phyloP scores from a whole-genome alignment of 2,797 vertebrate genomes.

The Florisuga fusca region DNA sequence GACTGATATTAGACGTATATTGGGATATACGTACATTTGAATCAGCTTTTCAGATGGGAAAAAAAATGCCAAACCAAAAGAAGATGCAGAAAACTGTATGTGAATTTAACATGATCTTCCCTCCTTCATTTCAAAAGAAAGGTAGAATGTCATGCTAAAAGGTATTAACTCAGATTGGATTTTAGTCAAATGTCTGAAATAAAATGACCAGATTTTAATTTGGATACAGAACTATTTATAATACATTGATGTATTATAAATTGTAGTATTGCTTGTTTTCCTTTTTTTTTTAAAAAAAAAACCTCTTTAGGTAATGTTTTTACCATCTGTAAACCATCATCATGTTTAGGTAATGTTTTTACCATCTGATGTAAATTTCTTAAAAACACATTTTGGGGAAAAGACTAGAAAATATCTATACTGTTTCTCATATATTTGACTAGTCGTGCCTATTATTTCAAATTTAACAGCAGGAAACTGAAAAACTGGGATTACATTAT shows the following conservation, averaged over 20 bases:
- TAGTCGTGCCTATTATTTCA: no score
- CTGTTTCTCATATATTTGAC: no score
- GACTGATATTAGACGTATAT: no score
- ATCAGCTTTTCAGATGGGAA: not conserved
- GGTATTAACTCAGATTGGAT: not conserved
- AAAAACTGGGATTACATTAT: no score
- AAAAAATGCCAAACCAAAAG: not conserved
- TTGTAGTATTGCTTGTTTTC: not conserved
- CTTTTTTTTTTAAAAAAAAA: not conserved
- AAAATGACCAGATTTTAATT: not conserved
- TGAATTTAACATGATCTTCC: not conserved
- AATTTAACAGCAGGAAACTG: no score
- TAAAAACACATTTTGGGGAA: no score
- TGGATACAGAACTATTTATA: not conserved
- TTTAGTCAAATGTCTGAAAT: not conserved
- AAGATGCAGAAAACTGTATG: not conserved
- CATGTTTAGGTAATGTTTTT: no score
- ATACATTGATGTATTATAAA: not conserved
- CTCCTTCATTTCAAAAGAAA: not conserved
- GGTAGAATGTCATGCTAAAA: not conserved
- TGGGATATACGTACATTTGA: not conserved
- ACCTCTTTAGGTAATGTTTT: no score
- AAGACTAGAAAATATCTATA: no score
- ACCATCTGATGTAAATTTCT: no score
- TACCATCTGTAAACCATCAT: no score